These are phyloP conservation scores for Portunus trituberculatus DNA, from an alignment of 1,140 invertebrate genomes.

Conservation along the genomic window DNA sequence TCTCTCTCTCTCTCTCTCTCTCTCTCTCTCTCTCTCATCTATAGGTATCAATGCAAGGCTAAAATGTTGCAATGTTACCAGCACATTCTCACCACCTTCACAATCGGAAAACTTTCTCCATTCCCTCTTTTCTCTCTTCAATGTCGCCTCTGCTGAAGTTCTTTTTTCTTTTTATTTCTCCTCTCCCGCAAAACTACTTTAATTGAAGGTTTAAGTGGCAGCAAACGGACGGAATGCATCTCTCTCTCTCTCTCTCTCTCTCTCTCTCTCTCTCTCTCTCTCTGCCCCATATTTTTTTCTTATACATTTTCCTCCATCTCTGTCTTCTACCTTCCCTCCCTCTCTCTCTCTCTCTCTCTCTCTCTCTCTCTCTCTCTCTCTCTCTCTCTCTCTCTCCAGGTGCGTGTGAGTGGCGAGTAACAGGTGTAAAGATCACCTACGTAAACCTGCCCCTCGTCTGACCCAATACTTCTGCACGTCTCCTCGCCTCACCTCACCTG, in stretches of 20 bases:
- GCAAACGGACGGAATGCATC: background rate
- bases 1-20: constrained; percentile 20
- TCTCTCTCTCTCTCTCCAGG: too few species aligned
- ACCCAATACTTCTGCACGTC: background rate
- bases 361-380: too few species aligned
- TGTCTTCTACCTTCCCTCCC: too few species aligned
- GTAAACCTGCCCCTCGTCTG: background rate
- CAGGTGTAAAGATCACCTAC: background rate
- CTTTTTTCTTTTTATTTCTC: background rate
- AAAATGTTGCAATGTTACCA: background rate
- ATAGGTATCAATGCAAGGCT: background rate
- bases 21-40: background rate
- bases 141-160: background rate
- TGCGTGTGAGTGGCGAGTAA: too few species aligned
- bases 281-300: too few species aligned
- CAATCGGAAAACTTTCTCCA: background rate
- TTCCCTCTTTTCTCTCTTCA: background rate
- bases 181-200: background rate
- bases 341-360: too few species aligned
- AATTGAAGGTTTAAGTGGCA: background rate
- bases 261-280: constrained; percentile 20
- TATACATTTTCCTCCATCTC: too few species aligned
- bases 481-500: background rate
- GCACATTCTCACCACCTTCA: background rate
- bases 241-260: background rate